A percentile compares a stretch with the other conserved stretches of the same genome.
Evolutionary conservation across 2,888 invertebrate genomes (phyloP).

Genomic region (Oligia strigilis): DNA sequence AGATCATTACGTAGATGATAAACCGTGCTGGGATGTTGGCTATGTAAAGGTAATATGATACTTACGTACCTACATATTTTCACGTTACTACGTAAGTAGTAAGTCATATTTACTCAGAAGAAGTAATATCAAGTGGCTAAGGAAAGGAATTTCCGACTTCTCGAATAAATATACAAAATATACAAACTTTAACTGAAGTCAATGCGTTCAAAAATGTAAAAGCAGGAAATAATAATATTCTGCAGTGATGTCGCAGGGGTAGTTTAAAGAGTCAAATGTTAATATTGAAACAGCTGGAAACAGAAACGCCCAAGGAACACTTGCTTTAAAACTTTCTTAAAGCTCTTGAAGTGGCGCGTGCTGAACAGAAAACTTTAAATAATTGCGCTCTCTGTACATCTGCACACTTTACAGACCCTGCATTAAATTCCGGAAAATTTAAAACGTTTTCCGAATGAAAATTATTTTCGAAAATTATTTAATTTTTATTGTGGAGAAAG

Average conservation of each 20-base stretch:
- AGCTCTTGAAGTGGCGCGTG: conserved; percentile 10
- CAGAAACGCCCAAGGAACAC: conserved; percentile 15
- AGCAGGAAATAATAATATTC: conserved; percentile 38
- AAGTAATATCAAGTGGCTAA: background rate
- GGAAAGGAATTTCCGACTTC: background rate
- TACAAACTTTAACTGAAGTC: background rate
- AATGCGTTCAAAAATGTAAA: conserved; percentile 7
- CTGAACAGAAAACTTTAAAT: conserved; percentile 20
- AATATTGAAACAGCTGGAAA: conserved; percentile 27
- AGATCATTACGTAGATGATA: background rate
- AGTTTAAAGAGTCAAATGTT: conserved; percentile 46
- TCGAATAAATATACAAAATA: background rate
- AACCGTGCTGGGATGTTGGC: no score
- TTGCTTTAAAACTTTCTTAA: conserved; percentile 12
- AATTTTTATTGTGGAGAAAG: background rate
- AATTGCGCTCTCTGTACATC: background rate
- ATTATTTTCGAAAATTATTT: background rate
- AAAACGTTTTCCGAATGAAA: background rate
- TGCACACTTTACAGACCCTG: background rate
- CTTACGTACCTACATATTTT: background rate
- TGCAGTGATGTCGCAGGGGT: conserved; percentile 1
- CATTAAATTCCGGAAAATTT: background rate
- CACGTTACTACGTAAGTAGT: background rate
- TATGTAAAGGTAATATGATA: background rate
- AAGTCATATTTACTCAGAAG: background rate